Conservation (phyloP, 2,888 invertebrate species). For the Trissolcus brochymenae region DNA sequence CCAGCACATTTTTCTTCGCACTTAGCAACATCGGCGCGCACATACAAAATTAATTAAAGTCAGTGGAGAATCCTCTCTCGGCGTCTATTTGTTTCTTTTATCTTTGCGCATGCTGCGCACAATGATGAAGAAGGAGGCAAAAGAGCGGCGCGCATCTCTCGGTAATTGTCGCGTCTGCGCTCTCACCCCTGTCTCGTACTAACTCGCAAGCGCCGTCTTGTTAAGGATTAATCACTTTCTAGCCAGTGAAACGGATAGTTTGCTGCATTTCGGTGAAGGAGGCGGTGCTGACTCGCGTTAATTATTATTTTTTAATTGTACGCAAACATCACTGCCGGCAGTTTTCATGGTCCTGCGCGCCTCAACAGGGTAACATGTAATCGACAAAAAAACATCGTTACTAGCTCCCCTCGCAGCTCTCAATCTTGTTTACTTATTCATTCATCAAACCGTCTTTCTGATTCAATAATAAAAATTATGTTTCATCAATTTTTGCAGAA, state of each 20-base stretch:
- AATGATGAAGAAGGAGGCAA: slow-evolving; percentile 34
- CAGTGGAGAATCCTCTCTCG: slow-evolving; percentile 61
- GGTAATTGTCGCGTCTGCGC: slow-evolving; percentile 46
- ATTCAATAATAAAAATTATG: no score
- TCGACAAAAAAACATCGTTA: slow-evolving; percentile 49
- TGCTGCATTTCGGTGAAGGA: slow-evolving; percentile 37
- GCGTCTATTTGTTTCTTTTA: slow-evolving; percentile 47
- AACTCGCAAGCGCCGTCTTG: slow-evolving; percentile 66
- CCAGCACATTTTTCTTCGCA: slow-evolving; percentile 52
- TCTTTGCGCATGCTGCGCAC: slow-evolving; percentile 30
- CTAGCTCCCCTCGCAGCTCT: slow-evolving; percentile 24
- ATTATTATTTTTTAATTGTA: slow-evolving; percentile 58
- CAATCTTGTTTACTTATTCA: slow-evolving; percentile 18
- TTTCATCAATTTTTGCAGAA: neutral
- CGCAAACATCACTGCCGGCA: slow-evolving; percentile 44
- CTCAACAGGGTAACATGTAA: slow-evolving; percentile 29
- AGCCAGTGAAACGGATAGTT: slow-evolving; percentile 55
- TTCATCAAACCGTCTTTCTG: no score
- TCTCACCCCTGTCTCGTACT: slow-evolving; percentile 54
- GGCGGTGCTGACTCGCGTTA: slow-evolving; percentile 44
- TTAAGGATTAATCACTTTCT: slow-evolving; percentile 69
- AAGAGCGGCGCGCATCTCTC: slow-evolving; percentile 28
- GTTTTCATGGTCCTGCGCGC: slow-evolving; percentile 45
- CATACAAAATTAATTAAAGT: slow-evolving; percentile 74
- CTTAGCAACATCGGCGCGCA: slow-evolving; percentile 55